Evolutionary conservation across 2,113 vertebrate species (phyloP).

Genomic region (Caranx ignobilis): DNA sequence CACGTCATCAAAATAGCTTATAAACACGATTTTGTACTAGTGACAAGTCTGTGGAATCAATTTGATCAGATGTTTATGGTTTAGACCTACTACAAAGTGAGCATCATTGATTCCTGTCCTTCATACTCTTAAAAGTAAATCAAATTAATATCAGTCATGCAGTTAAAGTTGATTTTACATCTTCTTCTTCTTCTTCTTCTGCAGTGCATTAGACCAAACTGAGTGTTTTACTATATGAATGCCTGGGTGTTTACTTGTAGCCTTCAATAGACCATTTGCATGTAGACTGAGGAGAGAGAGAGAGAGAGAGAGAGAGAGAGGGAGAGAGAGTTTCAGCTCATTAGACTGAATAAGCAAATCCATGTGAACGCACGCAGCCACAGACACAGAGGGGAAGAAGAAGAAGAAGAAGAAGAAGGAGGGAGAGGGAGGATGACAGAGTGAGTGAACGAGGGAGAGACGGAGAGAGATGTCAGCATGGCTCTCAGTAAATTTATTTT

Average conservation of each 20-base stretch:
- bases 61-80: neutral
- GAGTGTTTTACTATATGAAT: neutral
- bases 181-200: neutral
- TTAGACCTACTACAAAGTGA: neutral
- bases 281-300: constrained; percentile 1
- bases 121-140: neutral
- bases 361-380: constrained; percentile 44
- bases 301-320: constrained; percentile 1
- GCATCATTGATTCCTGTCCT: neutral
- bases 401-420: constrained; percentile 13
- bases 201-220: neutral
- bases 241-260: neutral
- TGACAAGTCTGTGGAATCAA: neutral
- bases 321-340: constrained; percentile 2
- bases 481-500: constrained; percentile 63
- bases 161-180: neutral
- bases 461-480: constrained; percentile 50
- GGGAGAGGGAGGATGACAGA: constrained; percentile 40
- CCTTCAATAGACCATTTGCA: neutral
- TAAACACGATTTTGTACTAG: too few species aligned
- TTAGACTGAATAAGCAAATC: constrained; percentile 33
- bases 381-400: constrained; percentile 48
- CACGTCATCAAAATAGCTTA: too few species aligned
- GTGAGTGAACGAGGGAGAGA: constrained; percentile 38
- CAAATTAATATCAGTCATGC: neutral